Percentiles rank a stretch among this genome's conserved stretches.
Conservation (phyloP, 2,797 vertebrate species). For the Manis crassicaudata region DNA sequence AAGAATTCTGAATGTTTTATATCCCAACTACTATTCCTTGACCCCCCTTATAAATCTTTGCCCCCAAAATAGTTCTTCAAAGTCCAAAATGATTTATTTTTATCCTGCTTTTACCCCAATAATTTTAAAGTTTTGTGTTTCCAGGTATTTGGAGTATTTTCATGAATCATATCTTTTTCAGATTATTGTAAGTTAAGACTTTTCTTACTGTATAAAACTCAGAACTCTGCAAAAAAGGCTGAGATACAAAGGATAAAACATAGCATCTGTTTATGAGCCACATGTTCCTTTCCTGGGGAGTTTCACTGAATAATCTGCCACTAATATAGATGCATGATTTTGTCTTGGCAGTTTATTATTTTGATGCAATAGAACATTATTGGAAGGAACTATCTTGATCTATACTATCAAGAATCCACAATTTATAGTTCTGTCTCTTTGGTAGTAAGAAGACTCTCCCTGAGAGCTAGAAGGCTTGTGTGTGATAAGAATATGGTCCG, state of each 20-base stretch:
- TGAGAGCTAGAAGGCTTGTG: background rate
- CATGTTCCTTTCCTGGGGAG: constrained; percentile 27
- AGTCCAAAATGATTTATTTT: constrained; percentile 70
- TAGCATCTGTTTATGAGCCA: background rate
- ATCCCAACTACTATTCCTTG: constrained; percentile 29
- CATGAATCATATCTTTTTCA: constrained; percentile 57
- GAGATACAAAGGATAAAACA: constrained; percentile 48
- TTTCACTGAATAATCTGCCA: constrained; percentile 70
- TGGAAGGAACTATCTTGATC: constrained; percentile 68
- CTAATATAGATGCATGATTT: constrained; percentile 75
- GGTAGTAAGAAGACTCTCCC: constrained; percentile 49
- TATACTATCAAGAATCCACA: constrained; percentile 70
- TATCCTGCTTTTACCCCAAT: constrained; percentile 40
- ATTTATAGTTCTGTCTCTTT: constrained; percentile 71
- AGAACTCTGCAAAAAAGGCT: constrained; percentile 51
- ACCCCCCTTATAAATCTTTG: constrained; percentile 61
- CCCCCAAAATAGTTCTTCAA: constrained; percentile 33
- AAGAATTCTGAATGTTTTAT: constrained; percentile 66
- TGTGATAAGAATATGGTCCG: background rate
- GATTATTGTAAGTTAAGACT: constrained; percentile 54
- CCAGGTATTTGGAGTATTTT: constrained; percentile 61
- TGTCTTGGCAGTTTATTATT: constrained; percentile 77
- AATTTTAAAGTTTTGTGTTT: constrained; percentile 68
- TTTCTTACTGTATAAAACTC: constrained; percentile 59
- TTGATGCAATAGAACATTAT: constrained; percentile 71